Evolutionary conservation across 2,797 vertebrate species (phyloP), one percentile per base, ranked within the genome.

Genomic region (Leptatherina wallacei): DNA sequence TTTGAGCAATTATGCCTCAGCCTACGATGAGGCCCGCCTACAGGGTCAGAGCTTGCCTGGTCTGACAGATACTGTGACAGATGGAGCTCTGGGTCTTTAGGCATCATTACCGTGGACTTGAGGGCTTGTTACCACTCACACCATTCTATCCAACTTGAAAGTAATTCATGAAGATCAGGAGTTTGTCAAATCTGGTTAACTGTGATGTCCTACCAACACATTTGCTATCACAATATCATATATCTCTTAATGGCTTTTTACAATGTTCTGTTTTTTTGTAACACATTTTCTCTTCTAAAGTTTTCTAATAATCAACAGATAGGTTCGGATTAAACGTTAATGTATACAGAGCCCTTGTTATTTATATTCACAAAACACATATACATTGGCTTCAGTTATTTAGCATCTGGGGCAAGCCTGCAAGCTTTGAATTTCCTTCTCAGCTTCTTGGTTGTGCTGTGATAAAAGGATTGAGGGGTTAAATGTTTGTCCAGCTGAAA

Each of bases 401-500:
- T 78, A 83, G 69, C 76, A 68, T 83, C 76, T 74, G 74, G 81
- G 68, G 59, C 1, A 18, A 84, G 78, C 58, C 86, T 75, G 52
- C 72, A 85, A 88, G 82, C 78, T 83, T 65, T 78, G 75, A 74
- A 79, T 89, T 91, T 83, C 85, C 82, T 79, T 36, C 65, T 82
- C 70, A 71, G 71, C 79, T 83, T 79, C 69, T 82, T 88, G 80
- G 76, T 78, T 81, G 75, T 67, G 65, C 64, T 71, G 78, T 67
- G 78, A 83, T 91, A 88, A 91, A 93, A 90, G 81, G 85, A 88
- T 63, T n/a, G 79, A 90, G 82, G 88, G 91, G 90, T 93, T 93
- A 93, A 93, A 88, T 90, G 88, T 90, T 92, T 89, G 85, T 92
- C 88, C 91, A 92, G 91, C 92, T 94, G 91, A 94, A 93, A 92